phyloP scores from a whole-genome alignment of 1,140 invertebrate species.

The Steinernema feltiae region DNA sequence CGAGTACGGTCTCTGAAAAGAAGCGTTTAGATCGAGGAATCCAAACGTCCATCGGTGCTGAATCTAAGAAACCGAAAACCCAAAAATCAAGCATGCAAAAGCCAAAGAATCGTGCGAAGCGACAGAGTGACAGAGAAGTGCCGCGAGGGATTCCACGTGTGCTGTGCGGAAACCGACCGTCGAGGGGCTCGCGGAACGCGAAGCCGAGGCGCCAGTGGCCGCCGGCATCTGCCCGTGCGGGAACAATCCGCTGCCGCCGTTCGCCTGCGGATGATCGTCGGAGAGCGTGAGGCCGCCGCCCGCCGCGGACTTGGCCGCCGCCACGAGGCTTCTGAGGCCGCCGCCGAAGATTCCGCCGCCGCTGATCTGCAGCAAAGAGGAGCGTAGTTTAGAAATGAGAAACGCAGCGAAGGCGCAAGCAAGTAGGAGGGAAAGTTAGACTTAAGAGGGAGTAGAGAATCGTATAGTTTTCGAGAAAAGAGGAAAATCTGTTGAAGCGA shows the following conservation, averaged over 20 bases:
- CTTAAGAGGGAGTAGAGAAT: not conserved
- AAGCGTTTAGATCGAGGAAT: not conserved
- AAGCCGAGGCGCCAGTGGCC: not conserved
- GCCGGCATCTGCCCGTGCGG: conserved; percentile 7
- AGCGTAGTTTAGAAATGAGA: not conserved
- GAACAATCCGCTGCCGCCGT: conserved; percentile 18
- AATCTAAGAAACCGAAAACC: not conserved
- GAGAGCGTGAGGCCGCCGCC: conserved; percentile 12
- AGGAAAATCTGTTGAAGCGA: conserved; percentile 12
- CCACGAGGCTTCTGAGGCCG: conserved; percentile 46
- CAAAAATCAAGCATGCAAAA: not conserved
- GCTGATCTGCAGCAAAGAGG: conserved; percentile 46
- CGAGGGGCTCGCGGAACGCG: conserved; percentile 7
- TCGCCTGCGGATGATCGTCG: not conserved
- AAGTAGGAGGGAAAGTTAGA: not conserved
- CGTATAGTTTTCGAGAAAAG: too few relatives aligned
- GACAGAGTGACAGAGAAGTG: not conserved
- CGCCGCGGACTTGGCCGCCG: conserved; percentile 48
- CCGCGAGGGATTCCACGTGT: conserved; percentile 5
- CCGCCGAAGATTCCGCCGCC: conserved; percentile 53
- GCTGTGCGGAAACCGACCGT: conserved; percentile 10
- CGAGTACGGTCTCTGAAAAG: conserved; percentile 52
- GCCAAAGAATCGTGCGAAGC: not conserved
- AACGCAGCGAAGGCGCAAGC: conserved; percentile 5
- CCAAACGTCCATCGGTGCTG: not conserved